Evolutionary conservation across 2,113 vertebrate species (phyloP), one percentile per base, ranked within the genome.

Genomic region (Oncorhynchus nerka): DNA sequence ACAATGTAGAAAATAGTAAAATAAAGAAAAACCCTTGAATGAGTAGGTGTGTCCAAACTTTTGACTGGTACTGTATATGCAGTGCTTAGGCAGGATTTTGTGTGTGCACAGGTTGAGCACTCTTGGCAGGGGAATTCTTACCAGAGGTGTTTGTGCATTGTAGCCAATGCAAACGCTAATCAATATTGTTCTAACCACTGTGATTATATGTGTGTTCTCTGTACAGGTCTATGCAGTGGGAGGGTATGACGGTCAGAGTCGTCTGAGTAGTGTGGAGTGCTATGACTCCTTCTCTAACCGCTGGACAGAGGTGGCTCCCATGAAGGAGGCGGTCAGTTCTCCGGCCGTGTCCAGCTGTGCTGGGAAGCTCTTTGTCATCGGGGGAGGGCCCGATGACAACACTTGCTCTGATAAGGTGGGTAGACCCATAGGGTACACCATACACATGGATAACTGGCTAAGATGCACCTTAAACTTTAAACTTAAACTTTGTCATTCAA

Each of bases 231-330:
- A 99, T 22, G 95, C 96, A 22, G 96, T 99, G 7, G 98, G 98
- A 26, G 97, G 98, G 9, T 99, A 97, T 0, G 98, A 99, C 22
- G 98, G 98, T 20, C 97, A 98, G 87, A 96, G 92, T 88, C 95
- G 97, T n/a, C 93, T 99, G 68, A 99, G 94, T 93, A 99, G 96
- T 0, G 97, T 96, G 5, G 98, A 99, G 90, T 98, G 97, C 76
- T 99, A 99, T 0, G 98, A 99, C 85, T 99, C 95, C 0, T 99
- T 99, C 89, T 98, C 97, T 28, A 99, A 99, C 81, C 97, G 97
- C 77, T 99, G 98, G 98, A 97, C 94, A 0, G 97, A 99, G 87
- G 97, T 99, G 80, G 96, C 96, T 64, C 96, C 97, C 39, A 94
- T 99, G 48, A 99, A 98, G 79, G 97, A 97, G 90, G 98, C 97